Percentiles rank a stretch among this genome's conserved stretches.
These are phyloP conservation scores for Aporophyla lueneburgensis DNA, from an alignment of 2,888 invertebrate species.

Conservation along the genomic window DNA sequence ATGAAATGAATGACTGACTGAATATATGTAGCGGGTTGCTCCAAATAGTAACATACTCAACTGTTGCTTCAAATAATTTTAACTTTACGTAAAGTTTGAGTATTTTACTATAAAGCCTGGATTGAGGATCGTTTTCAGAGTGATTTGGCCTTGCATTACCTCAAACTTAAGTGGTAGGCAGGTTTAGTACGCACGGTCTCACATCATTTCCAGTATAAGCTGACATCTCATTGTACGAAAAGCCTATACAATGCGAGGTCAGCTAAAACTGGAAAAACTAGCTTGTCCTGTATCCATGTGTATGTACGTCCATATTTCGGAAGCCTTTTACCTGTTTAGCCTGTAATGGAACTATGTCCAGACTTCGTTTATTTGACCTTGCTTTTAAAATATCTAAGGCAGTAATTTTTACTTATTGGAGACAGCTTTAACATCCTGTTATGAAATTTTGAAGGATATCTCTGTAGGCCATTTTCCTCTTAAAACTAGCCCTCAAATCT, in stretches of 20 bases:
- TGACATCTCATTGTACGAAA: no score
- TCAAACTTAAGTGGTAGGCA: not conserved
- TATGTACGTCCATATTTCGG: not conserved
- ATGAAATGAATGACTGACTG: slow-evolving; percentile 51
- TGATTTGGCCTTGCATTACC: not conserved
- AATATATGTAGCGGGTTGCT: slow-evolving; percentile 71
- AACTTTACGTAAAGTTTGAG: slow-evolving; percentile 58
- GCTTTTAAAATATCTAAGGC: not conserved
- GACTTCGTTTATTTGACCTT: not conserved
- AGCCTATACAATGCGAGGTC: no score
- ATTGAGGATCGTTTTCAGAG: slow-evolving; percentile 40
- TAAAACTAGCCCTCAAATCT: slow-evolving; percentile 29
- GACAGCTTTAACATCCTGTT: not conserved
- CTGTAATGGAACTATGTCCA: not conserved
- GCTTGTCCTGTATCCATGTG: no score
- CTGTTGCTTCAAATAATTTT: slow-evolving; percentile 61
- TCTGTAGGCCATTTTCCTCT: slow-evolving; percentile 6
- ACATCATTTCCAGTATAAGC: no score
- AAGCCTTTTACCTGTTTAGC: not conserved
- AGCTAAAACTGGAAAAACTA: no score
- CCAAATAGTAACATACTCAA: slow-evolving; percentile 54
- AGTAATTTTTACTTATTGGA: not conserved
- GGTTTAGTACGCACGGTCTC: not conserved
- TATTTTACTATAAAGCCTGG: slow-evolving; percentile 49
- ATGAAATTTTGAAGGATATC: not conserved